These are phyloP conservation scores for Drosophila kepulauana DNA, from an alignment of 1,140 invertebrate genomes.

Conservation along the genomic window DNA sequence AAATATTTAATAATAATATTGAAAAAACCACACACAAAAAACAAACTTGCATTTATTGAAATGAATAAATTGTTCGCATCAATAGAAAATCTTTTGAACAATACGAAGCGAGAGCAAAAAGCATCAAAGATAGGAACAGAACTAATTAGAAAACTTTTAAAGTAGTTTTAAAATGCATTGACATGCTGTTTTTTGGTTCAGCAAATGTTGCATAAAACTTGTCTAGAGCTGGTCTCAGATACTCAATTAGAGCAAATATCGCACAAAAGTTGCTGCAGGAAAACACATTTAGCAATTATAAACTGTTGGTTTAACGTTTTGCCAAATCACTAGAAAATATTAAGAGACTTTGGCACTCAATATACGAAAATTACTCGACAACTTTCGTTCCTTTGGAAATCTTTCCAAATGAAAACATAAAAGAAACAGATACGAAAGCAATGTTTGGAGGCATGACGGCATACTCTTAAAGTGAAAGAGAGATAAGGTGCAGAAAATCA, in stretches of 20 bases:
- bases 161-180: slow-evolving; percentile 14
- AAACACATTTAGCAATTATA: slow-evolving; percentile 56
- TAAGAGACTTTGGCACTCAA: slow-evolving; percentile 50
- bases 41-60: no score
- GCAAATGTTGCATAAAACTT: neutral
- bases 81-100: neutral
- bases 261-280: slow-evolving; percentile 11
- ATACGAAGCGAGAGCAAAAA: neutral
- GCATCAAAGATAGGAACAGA: neutral
- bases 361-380: slow-evolving; percentile 48
- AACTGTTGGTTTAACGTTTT: slow-evolving; percentile 54
- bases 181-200: neutral
- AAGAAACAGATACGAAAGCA: slow-evolving; percentile 3
- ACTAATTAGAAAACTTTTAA: slow-evolving; percentile 23
- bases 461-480: slow-evolving; percentile 38
- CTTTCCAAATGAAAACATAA: slow-evolving; percentile 15
- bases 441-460: slow-evolving; percentile 42
- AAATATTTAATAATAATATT: no score
- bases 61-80: no score
- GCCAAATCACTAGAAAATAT: slow-evolving; percentile 76
- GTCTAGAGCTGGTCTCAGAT: neutral
- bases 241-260: slow-evolving; percentile 18
- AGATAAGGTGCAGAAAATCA: slow-evolving; percentile 66
- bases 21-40: no score
- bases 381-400: slow-evolving; percentile 15